phyloP scores from a whole-genome alignment of 2,888 invertebrate species.

The Scaptomyza cyrtandrae region DNA sequence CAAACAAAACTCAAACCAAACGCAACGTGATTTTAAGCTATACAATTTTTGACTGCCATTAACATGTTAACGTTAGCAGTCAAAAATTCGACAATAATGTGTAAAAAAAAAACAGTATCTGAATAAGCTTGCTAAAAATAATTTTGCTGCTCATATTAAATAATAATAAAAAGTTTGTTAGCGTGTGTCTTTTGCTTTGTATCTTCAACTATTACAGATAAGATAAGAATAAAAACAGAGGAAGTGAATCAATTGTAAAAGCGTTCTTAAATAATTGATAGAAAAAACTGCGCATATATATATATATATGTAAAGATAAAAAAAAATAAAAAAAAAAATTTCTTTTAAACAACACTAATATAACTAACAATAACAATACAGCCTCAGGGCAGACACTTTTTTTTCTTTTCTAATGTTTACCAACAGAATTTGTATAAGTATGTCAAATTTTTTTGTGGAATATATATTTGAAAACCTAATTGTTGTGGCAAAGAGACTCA shows the following conservation, averaged over 20 bases:
- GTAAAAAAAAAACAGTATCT: too few species aligned
- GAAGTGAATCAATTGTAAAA: constrained; percentile 42
- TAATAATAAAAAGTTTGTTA: constrained; percentile 1
- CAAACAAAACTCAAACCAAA: constrained; percentile 37
- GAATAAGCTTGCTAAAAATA: constrained; percentile 72
- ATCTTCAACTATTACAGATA: constrained; percentile 37
- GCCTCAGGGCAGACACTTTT: neutral
- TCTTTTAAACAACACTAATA: too few species aligned
- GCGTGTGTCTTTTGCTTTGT: constrained; percentile 15
- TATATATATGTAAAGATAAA: too few species aligned
- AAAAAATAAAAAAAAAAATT: too few species aligned
- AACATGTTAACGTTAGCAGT: constrained; percentile 60
- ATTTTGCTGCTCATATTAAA: constrained; percentile 22
- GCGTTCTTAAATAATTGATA: neutral
- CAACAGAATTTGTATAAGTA: neutral
- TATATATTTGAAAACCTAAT: neutral
- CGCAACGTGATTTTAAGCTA: constrained; percentile 68
- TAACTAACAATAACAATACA: neutral
- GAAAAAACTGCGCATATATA: neutral
- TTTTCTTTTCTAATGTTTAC: constrained; percentile 1
- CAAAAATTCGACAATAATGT: constrained; percentile 57
- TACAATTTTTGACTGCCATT: constrained; percentile 63
- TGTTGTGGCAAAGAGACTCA: constrained; percentile 3
- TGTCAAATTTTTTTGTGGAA: constrained; percentile 6
- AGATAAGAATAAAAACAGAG: constrained; percentile 38